Conservation (phyloP, 1,140 invertebrate genomes). For the Drosophila cardini region DNA sequence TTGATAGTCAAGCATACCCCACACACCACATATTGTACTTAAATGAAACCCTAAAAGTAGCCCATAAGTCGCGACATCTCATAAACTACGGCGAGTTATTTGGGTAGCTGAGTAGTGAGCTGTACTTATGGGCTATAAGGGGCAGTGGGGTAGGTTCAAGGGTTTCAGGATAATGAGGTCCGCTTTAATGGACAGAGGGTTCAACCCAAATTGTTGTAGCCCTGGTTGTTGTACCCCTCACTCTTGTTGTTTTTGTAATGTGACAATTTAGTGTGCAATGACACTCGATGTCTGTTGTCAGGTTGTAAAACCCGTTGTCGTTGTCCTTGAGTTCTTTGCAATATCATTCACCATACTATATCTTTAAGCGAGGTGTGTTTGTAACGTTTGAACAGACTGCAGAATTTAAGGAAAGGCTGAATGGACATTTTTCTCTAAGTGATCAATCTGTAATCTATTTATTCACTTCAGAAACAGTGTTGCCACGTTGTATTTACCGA, state of each 20-base stretch:
- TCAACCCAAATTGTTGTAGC: slow-evolving; percentile 28
- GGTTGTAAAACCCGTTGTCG: slow-evolving; percentile 36
- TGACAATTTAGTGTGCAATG: slow-evolving; percentile 59
- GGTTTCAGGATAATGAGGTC: slow-evolving; percentile 25
- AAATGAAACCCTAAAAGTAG: slow-evolving; percentile 75
- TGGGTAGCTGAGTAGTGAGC: slow-evolving; percentile 25
- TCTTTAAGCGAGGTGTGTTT: not conserved
- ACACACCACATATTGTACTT: slow-evolving; percentile 27
- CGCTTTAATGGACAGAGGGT: slow-evolving; percentile 4
- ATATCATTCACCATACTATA: slow-evolving; percentile 9
- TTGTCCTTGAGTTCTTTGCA: slow-evolving; percentile 46
- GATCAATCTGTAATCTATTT: too few species aligned
- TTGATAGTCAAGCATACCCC: too few species aligned
- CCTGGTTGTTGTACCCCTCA: not conserved
- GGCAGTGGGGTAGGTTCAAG: not conserved
- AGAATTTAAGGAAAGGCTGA: too few species aligned
- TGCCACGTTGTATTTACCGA: too few species aligned
- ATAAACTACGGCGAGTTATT: slow-evolving; percentile 54
- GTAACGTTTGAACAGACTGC: not conserved
- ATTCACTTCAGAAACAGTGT: not conserved
- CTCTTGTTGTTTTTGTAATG: slow-evolving; percentile 26
- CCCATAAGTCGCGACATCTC: slow-evolving; percentile 75
- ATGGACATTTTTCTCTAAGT: too few species aligned
- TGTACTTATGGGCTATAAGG: not conserved
- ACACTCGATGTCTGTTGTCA: slow-evolving; percentile 53